phyloP scores from a whole-genome alignment of 2,113 vertebrate species.

The Sorex fumeus region DNA sequence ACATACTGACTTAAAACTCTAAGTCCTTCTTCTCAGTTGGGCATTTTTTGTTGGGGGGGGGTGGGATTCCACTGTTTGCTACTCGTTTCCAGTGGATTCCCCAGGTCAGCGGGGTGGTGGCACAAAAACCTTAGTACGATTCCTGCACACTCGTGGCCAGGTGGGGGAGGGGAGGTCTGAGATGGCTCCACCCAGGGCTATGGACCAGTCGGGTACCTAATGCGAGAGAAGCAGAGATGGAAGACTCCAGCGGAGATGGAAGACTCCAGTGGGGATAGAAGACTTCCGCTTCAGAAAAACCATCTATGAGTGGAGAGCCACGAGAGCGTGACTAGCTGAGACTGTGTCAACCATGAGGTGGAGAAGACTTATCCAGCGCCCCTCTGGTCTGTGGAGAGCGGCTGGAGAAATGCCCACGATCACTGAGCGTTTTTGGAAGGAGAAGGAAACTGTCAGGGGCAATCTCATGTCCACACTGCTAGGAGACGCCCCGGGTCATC shows the following conservation, averaged over 20 bases:
- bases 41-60: too few relatives aligned
- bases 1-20: background rate
- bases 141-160: background rate
- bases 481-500: background rate
- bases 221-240: background rate
- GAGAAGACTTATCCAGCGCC: background rate
- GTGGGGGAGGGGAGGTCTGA: background rate
- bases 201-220: background rate
- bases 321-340: background rate
- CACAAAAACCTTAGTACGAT: background rate
- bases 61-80: background rate
- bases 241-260: background rate
- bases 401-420: background rate
- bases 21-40: background rate
- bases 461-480: background rate
- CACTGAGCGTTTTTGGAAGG: background rate
- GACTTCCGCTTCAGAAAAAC: background rate
- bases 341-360: background rate
- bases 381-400: background rate
- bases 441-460: background rate
- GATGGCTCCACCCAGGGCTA: background rate
- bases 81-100: background rate
- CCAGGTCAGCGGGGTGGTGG: background rate
- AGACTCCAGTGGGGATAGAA: constrained; percentile 10
- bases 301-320: background rate